Percentiles rank a stretch among this genome's conserved stretches.
phyloP scores from a whole-genome alignment of 35 echinoderm and acorn worm genomes.

The Amphiura filiformis region DNA sequence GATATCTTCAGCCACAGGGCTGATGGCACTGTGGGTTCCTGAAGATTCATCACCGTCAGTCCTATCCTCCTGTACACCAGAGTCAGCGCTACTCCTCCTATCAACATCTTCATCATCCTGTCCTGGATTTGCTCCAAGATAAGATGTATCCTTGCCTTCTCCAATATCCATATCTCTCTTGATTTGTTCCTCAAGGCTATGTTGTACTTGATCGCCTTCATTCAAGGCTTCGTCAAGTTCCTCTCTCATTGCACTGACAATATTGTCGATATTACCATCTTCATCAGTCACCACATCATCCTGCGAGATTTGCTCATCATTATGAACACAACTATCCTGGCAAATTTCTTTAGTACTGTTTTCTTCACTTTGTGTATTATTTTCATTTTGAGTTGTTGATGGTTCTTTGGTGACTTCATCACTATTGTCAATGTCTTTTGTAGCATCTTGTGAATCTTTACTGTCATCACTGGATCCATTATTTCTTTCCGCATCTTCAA shows the following conservation, averaged over 20 bases:
- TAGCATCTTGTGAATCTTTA: too few species aligned
- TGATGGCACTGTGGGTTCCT: neutral
- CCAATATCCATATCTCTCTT: neutral
- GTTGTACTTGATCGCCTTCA: slow-evolving; percentile 39
- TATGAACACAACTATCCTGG: neutral
- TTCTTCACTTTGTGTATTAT: too few species aligned
- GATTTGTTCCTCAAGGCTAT: slow-evolving; percentile 31
- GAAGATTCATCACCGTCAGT: neutral
- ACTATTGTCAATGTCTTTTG: too few species aligned
- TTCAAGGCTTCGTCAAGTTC: slow-evolving; percentile 60
- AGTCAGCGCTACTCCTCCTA: neutral
- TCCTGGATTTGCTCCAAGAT: neutral
- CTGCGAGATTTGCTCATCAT: neutral
- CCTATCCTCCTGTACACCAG: neutral
- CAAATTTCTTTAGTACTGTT: neutral
- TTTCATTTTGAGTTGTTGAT: too few species aligned
- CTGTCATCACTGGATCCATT: too few species aligned
- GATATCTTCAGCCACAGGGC: neutral
- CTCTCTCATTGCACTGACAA: slow-evolving; percentile 24
- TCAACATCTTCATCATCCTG: slow-evolving; percentile 27
- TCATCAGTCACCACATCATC: slow-evolving; percentile 20
- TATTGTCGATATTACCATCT: neutral
- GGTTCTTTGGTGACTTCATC: too few species aligned
- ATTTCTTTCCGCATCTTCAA: too few species aligned
- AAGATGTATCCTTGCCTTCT: neutral